Conservation (phyloP, 2,888 invertebrate genomes). For the Diaphora mendica region DNA sequence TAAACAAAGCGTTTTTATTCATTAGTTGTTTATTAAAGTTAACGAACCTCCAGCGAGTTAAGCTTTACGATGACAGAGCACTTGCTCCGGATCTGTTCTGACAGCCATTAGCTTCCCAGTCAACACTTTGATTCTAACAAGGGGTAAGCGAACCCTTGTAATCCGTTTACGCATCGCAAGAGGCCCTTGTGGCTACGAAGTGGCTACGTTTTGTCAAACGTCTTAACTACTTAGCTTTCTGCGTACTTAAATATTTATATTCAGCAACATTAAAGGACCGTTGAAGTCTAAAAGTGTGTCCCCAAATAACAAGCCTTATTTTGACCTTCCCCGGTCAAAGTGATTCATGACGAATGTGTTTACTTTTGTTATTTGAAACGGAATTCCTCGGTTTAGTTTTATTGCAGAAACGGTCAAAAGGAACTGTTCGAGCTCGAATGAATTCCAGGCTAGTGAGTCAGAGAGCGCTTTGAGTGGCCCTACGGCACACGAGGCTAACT, state of each 20-base stretch:
- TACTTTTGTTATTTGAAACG: conserved; percentile 2
- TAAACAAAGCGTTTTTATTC: neutral
- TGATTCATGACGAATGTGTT: conserved; percentile 5
- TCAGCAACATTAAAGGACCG: conserved; percentile 39
- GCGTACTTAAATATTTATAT: conserved; percentile 60
- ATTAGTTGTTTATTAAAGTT: neutral
- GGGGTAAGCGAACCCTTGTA: conserved; percentile 71
- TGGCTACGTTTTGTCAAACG: conserved; percentile 71
- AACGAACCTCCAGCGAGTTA: neutral
- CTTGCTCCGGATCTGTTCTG: conserved; percentile 40
- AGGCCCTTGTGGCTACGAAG: conserved; percentile 62
- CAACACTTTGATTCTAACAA: conserved; percentile 80
- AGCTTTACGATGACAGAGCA: conserved; percentile 23
- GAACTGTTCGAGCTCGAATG: conserved; percentile 43
- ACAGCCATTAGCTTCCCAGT: conserved; percentile 70
- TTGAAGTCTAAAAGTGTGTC: neutral
- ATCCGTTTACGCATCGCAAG: conserved; percentile 76
- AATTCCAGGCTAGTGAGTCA: conserved; percentile 54
- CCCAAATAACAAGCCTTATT: neutral
- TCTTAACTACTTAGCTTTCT: conserved; percentile 63
- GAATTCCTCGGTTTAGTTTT: conserved; percentile 31
- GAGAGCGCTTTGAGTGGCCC: conserved; percentile 48
- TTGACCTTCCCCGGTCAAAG: neutral
- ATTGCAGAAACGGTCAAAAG: conserved; percentile 51
- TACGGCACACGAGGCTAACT: conserved; percentile 43